Evolutionary conservation across 2,888 invertebrate genomes (phyloP).

Genomic region (Uloborus plumipes): DNA sequence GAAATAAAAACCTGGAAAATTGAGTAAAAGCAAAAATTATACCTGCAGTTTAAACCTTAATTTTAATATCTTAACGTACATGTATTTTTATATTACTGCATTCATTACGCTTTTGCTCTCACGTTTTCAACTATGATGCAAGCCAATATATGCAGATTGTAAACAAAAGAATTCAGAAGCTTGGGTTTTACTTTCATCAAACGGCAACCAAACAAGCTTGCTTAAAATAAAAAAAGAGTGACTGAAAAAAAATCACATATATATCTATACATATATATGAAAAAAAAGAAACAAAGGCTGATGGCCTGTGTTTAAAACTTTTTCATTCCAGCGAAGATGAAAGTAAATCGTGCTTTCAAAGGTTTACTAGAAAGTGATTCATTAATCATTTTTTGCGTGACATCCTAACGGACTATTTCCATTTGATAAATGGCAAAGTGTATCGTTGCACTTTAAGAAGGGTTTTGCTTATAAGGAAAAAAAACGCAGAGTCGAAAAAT

Average conservation of each 20-base stretch:
- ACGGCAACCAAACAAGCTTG: constrained; percentile 17
- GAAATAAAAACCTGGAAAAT: no score
- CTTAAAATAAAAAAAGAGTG: no score
- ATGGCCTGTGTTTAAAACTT: constrained; percentile 46
- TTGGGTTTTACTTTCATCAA: constrained; percentile 18
- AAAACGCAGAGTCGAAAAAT: no score
- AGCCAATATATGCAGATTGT: constrained; percentile 44
- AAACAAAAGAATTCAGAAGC: constrained; percentile 39
- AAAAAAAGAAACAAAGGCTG: constrained; percentile 25
- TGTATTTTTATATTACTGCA: constrained; percentile 20
- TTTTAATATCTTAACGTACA: constrained; percentile 38
- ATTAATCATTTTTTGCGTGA: constrained; percentile 59
- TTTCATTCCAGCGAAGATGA: constrained; percentile 46
- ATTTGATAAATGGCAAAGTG: constrained; percentile 60
- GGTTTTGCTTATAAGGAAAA: constrained; percentile 39
- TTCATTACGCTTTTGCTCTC: constrained; percentile 20
- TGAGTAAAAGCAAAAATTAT: no score
- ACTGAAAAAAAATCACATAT: not conserved
- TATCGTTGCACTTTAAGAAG: constrained; percentile 51
- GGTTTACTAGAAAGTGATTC: constrained; percentile 58
- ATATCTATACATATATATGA: no score
- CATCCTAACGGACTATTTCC: constrained; percentile 57
- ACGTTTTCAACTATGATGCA: constrained; percentile 12
- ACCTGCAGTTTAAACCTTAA: not conserved
- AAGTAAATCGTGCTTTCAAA: constrained; percentile 60